phyloP scores from a whole-genome alignment of 2,888 invertebrate genomes.

The Phengaris alcon region DNA sequence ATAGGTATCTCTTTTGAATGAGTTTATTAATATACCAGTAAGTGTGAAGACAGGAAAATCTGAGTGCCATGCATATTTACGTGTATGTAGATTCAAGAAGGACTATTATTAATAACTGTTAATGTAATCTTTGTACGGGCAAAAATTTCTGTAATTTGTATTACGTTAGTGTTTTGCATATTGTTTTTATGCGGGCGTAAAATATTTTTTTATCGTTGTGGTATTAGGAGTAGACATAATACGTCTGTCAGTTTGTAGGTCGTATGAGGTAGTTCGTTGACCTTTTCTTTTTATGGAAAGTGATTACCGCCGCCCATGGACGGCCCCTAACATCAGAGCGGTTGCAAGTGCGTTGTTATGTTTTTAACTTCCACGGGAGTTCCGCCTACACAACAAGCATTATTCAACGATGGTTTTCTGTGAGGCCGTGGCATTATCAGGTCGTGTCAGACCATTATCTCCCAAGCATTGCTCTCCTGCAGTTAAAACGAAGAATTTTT shows the following conservation, averaged over 20 bases:
- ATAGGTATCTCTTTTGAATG: too few relatives aligned
- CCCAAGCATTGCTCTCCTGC: too few relatives aligned
- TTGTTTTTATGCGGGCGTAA: slow-evolving; percentile 25
- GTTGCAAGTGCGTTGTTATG: too few relatives aligned
- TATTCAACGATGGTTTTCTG: too few relatives aligned
- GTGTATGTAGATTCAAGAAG: neutral
- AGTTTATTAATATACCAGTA: too few relatives aligned
- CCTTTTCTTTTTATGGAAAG: neutral
- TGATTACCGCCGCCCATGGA: neutral
- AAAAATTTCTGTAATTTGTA: neutral
- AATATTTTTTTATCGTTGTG: slow-evolving; percentile 17
- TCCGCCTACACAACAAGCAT: too few relatives aligned
- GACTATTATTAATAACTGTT: neutral
- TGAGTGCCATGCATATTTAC: neutral
- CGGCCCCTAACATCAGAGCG: too few relatives aligned
- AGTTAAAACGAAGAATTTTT: too few relatives aligned
- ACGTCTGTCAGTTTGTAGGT: slow-evolving; percentile 21
- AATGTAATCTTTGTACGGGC: slow-evolving; percentile 4
- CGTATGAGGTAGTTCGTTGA: neutral
- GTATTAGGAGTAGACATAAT: neutral
- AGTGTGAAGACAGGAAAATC: neutral
- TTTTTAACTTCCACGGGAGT: too few relatives aligned
- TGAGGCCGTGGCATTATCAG: too few relatives aligned
- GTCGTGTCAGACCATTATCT: too few relatives aligned
- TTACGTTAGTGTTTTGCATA: slow-evolving; percentile 19